Conservation (phyloP, 2,888 invertebrate species). For the Idaea dimidiata region DNA sequence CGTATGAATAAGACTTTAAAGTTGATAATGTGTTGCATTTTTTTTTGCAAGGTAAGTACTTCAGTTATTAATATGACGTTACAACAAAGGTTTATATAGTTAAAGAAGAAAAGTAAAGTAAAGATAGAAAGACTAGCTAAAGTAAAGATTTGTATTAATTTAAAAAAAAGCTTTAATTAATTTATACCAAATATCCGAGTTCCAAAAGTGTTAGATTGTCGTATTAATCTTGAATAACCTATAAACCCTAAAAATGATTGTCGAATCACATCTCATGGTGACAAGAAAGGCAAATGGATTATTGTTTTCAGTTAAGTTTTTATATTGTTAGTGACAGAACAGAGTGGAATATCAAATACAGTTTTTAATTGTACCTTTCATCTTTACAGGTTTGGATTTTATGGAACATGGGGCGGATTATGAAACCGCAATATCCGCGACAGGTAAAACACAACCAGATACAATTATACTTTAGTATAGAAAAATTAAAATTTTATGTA, state of each 20-base stretch:
- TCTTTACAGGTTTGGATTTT: constrained; percentile 85
- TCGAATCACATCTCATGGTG: constrained; percentile 31
- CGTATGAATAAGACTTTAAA: neutral
- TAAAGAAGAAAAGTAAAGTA: too few species aligned
- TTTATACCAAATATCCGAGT: neutral
- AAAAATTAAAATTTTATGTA: too few species aligned
- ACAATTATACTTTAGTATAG: neutral
- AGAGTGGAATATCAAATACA: neutral
- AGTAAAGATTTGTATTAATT: neutral
- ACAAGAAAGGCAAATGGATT: constrained; percentile 32
- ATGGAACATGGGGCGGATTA: constrained; percentile 87
- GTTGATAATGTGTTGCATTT: neutral
- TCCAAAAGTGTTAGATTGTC: neutral
- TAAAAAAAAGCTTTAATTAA: neutral
- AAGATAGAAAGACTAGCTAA: too few species aligned
- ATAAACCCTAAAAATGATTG: constrained; percentile 4
- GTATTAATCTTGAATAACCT: neutral
- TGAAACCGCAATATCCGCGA: constrained; percentile 85
- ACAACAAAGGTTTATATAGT: neutral
- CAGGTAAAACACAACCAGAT: constrained; percentile 72
- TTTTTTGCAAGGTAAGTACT: neutral
- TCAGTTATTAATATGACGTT: neutral
- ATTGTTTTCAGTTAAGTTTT: constrained; percentile 46
- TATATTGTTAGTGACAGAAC: constrained; percentile 10
- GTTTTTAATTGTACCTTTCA: constrained; percentile 10